Percentiles rank a stretch among this genome's conserved stretches.
phyloP scores from a whole-genome alignment of 2,888 invertebrate genomes.

The Autographa pulchrina region DNA sequence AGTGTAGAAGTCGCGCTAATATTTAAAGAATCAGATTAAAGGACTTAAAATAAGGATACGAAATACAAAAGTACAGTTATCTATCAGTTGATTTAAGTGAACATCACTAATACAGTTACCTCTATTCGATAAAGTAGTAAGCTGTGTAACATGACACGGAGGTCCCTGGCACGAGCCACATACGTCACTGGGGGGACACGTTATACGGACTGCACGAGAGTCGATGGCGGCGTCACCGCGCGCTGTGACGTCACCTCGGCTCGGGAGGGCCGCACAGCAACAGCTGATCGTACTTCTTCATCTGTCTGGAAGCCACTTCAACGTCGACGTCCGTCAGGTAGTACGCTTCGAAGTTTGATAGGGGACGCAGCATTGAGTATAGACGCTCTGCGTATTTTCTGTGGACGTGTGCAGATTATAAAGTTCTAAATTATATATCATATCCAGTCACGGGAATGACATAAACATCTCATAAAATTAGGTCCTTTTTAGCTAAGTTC shows the following conservation, averaged over 20 bases:
- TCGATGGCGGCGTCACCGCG: neutral
- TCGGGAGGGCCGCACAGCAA: constrained; percentile 61
- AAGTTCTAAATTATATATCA: too few relatives aligned
- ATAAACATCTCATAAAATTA: too few relatives aligned
- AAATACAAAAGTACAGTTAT: neutral
- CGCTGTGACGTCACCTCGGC: constrained; percentile 63
- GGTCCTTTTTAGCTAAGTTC: too few relatives aligned
- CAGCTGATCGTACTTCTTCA: constrained; percentile 82
- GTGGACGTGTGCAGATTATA: constrained; percentile 4
- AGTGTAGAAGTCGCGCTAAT: neutral
- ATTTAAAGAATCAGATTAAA: neutral
- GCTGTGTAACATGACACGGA: neutral
- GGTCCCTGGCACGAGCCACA: neutral
- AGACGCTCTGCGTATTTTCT: constrained; percentile 90
- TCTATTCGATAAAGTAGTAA: constrained; percentile 6
- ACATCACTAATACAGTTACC: neutral
- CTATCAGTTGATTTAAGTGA: neutral
- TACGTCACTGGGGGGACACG: neutral
- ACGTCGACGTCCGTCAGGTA: constrained; percentile 83
- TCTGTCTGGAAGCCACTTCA: constrained; percentile 79
- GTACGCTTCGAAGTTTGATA: constrained; percentile 87
- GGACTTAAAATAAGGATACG: neutral
- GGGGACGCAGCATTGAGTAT: constrained; percentile 87
- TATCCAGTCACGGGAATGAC: too few relatives aligned
- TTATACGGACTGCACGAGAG: constrained; percentile 7